phyloP scores from a whole-genome alignment of 2,888 invertebrate genomes.

The Drosophila barbarae region DNA sequence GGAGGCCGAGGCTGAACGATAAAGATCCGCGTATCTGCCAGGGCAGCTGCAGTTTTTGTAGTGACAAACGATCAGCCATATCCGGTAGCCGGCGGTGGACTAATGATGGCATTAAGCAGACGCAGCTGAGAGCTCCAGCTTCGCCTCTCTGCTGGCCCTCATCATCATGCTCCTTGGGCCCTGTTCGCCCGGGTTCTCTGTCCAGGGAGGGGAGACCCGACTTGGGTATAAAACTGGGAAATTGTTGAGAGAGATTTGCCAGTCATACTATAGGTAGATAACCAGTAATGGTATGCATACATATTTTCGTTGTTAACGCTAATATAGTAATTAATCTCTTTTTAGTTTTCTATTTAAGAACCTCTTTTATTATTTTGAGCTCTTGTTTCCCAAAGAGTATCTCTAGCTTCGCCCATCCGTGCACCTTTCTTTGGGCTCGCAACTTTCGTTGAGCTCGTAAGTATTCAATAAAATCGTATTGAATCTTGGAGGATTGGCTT shows the following conservation, averaged over 20 bases:
- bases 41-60: constrained; percentile 52
- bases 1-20: neutral
- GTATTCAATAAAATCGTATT: constrained; percentile 66
- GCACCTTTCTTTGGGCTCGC: constrained; percentile 12
- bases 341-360: neutral
- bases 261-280: neutral
- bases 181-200: neutral
- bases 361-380: neutral
- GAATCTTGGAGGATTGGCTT: constrained; percentile 47
- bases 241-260: constrained; percentile 1
- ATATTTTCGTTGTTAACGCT: neutral
- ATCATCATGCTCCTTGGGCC: constrained; percentile 17
- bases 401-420: constrained; percentile 2
- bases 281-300: too few relatives aligned
- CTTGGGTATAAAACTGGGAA: neutral
- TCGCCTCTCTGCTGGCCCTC: constrained; percentile 10
- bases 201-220: neutral
- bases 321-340: neutral
- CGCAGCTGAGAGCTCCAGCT: constrained; percentile 30
- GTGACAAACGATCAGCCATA: constrained; percentile 73
- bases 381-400: constrained; percentile 13
- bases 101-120: constrained; percentile 67
- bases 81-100: constrained; percentile 65
- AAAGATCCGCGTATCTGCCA: constrained; percentile 9
- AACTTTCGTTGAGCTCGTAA: constrained; percentile 50